phyloP scores from a whole-genome alignment of 2,797 vertebrate genomes.

The Eptatretus atami region DNA sequence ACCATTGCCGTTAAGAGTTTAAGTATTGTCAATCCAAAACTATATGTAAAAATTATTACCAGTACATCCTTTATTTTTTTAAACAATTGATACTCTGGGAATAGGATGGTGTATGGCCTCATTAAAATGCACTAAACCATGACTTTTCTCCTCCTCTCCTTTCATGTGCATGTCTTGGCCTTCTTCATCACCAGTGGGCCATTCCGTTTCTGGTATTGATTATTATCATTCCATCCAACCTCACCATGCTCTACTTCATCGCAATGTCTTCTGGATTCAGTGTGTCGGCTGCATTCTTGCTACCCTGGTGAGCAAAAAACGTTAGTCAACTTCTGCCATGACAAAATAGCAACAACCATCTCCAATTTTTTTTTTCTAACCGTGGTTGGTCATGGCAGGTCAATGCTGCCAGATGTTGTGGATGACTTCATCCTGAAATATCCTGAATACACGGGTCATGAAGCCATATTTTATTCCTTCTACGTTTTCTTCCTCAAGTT shows the following conservation, averaged over 20 bases:
- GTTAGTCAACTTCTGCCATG: not conserved
- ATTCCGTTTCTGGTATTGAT: constrained; percentile 59
- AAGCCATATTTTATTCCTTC: constrained; percentile 92
- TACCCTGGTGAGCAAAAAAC: constrained; percentile 45
- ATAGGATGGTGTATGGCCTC: no score
- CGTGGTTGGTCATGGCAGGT: constrained; percentile 21
- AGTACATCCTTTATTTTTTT: no score
- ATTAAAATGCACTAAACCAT: no score
- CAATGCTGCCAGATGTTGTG: constrained; percentile 74
- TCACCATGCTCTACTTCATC: constrained; percentile 42
- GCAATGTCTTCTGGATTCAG: constrained; percentile 58
- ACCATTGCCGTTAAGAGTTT: no score
- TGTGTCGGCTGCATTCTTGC: constrained; percentile 49
- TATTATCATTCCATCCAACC: constrained; percentile 42
- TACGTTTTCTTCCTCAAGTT: constrained; percentile 98
- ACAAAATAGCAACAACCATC: no score
- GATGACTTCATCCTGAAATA: constrained; percentile 75
- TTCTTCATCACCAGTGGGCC: constrained; percentile 28
- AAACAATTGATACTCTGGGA: no score
- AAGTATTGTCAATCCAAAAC: no score
- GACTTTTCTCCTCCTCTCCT: no score
- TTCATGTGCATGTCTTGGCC: not conserved
- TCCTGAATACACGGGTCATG: constrained; percentile 32
- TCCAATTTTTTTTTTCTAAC: no score
- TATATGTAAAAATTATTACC: no score